Percentiles rank a stretch among this genome's conserved stretches.
These are phyloP conservation scores for Oncorhynchus tshawytscha DNA, from an alignment of 2,113 vertebrate genomes.

Conservation along the genomic window DNA sequence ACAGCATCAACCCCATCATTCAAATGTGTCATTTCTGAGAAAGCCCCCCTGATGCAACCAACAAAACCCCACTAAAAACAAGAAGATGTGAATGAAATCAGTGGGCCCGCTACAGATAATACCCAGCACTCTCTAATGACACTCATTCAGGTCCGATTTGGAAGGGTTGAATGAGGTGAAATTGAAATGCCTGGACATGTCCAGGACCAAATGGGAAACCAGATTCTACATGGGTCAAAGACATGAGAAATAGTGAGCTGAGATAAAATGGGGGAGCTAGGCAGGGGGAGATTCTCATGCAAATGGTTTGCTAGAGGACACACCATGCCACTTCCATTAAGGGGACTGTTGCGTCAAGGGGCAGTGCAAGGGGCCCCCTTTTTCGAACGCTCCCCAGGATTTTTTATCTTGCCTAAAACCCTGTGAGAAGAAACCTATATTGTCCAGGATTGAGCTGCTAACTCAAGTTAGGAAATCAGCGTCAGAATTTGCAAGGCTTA, in stretches of 20 bases:
- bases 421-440: slow-evolving; percentile 43
- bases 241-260: slow-evolving; percentile 65
- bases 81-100: slow-evolving; percentile 56
- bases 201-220: slow-evolving; percentile 68
- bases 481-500: slow-evolving; percentile 20
- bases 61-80: slow-evolving; percentile 29
- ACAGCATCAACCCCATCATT: slow-evolving; percentile 47
- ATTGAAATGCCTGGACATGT: slow-evolving; percentile 65
- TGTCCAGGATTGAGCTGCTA: slow-evolving; percentile 49
- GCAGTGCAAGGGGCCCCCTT: slow-evolving; percentile 52
- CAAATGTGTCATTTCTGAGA: slow-evolving; percentile 35
- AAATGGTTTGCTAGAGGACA: slow-evolving; percentile 70
- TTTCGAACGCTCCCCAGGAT: slow-evolving; percentile 46
- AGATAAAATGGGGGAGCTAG: slow-evolving; percentile 55
- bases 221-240: slow-evolving; percentile 72
- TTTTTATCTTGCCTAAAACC: slow-evolving; percentile 48
- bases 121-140: slow-evolving; percentile 58
- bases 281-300: slow-evolving; percentile 66
- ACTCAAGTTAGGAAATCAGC: slow-evolving; percentile 58
- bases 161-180: slow-evolving; percentile 53
- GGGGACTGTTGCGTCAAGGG: slow-evolving; percentile 69
- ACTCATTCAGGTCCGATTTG: slow-evolving; percentile 68
- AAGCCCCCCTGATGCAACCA: slow-evolving; percentile 13
- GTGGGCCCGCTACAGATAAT: slow-evolving; percentile 39
- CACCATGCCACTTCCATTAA: slow-evolving; percentile 78